phyloP scores from a whole-genome alignment of 2,797 vertebrate genomes.

The Nannoperca australis region DNA sequence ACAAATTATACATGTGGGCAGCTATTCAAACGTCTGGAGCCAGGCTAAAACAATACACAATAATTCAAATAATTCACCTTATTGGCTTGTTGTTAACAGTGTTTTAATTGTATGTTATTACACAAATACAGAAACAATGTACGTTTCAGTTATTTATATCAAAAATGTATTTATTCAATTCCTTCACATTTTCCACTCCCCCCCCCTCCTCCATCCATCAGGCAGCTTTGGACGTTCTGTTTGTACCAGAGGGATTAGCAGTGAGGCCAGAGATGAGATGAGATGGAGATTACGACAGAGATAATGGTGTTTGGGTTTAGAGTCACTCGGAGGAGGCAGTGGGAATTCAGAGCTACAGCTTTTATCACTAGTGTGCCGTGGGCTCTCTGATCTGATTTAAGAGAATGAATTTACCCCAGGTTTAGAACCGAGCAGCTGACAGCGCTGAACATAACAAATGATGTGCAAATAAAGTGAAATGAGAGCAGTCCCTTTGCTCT shows the following conservation, averaged over 20 bases:
- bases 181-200: not conserved
- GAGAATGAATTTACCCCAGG: constrained; percentile 35
- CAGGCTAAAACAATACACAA: not conserved
- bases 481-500: not conserved
- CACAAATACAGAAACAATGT: not conserved
- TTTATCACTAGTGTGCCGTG: constrained; percentile 73
- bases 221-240: constrained; percentile 47
- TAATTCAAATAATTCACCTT: not conserved
- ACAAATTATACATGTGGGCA: not conserved
- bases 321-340: constrained; percentile 54
- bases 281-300: constrained; percentile 80
- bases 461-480: constrained; percentile 11
- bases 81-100: constrained; percentile 3
- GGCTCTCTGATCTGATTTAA: constrained; percentile 57
- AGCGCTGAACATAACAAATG: constrained; percentile 3
- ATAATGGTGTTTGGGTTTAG: constrained; percentile 80
- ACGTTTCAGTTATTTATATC: not conserved
- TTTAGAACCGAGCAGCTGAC: constrained; percentile 24
- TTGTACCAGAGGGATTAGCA: constrained; percentile 71
- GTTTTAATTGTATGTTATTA: not conserved
- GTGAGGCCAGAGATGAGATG: constrained; percentile 72
- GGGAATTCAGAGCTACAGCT: constrained; percentile 59
- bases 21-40: not conserved
- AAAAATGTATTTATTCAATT: not conserved
- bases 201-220: constrained; percentile 24